Evolutionary conservation across 2,797 vertebrate genomes (phyloP), one percentile per base, ranked within the genome.

Genomic region (Loris lydekkerianus): DNA sequence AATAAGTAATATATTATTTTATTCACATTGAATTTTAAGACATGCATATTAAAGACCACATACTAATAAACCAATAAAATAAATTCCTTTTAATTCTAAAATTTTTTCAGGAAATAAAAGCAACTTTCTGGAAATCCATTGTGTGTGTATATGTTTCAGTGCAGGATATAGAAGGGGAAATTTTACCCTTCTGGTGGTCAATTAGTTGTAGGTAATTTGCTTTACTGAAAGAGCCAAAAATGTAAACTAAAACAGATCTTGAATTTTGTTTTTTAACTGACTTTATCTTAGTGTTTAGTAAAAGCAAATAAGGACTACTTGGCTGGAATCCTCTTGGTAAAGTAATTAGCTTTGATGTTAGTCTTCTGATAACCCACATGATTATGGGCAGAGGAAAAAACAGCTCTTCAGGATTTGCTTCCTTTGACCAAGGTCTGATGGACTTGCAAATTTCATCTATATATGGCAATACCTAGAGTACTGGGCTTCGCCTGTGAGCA

Each of bases 321-420:
- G 97, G 72, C 96, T 85, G 96, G 96, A 94, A 97, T 97, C 96
- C 96, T 96, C 88, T 98, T 94, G 89, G 96, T 97, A 98, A 98
- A 98, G 97, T 97, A 97, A 98, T 98, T 97, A 98, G 97, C 98
- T 98, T 98, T 98, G 98, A 98, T 98, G 96, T 98, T 98, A 96
- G 97, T 98, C 97, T 98, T 98, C 98, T 98, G 98, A 98, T 97
- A 98, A 97, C 94, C 27, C 81, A 96, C 75, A 92, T 80, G 87
- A 95, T 97, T 98, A 93, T 96, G 92, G 91, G 96, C 96, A 94
- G 93, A 97, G 94, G 67, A 97, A 98, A 96, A 92, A 94, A 87
- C 80, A 94, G 76, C 81, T 97, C 92, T 94, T 97, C 90, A 95
- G 93, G 91, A 96, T 98, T 98, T 97, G 89, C 84, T 98, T 89